Evolutionary conservation across 2,113 vertebrate genomes (phyloP).

Genomic region (Semnornis frantzii): DNA sequence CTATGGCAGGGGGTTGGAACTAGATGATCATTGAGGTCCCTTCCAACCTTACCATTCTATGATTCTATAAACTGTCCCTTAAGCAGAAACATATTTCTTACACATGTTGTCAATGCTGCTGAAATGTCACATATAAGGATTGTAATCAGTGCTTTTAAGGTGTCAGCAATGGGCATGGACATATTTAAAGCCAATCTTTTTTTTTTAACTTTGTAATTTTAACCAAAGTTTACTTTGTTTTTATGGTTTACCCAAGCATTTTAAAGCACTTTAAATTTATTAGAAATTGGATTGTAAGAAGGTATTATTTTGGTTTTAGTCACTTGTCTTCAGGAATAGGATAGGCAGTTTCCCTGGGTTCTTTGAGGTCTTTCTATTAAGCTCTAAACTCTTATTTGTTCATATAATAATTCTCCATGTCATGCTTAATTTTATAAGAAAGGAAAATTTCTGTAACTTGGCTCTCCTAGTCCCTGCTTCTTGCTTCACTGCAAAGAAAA

Average conservation of each 20-base stretch:
- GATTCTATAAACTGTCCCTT: background rate
- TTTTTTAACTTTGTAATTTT: too few relatives aligned
- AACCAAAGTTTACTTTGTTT: background rate
- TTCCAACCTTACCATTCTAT: too few relatives aligned
- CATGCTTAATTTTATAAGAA: constrained; percentile 28
- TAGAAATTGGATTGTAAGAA: background rate
- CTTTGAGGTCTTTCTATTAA: background rate
- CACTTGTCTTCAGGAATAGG: background rate
- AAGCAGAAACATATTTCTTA: background rate
- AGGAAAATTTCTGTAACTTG: constrained; percentile 40
- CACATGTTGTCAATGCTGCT: background rate
- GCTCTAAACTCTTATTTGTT: background rate
- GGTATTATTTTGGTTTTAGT: background rate
- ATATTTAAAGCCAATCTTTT: background rate
- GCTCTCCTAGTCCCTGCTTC: background rate
- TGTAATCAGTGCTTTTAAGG: background rate
- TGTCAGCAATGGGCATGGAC: background rate
- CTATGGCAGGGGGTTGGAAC: too few relatives aligned
- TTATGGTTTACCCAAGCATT: background rate
- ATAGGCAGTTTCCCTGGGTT: background rate
- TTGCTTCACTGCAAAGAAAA: background rate
- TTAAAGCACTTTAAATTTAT: background rate
- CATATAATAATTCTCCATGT: background rate
- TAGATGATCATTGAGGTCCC: too few relatives aligned
- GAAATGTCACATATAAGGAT: background rate